Percentiles rank a stretch among this genome's conserved stretches.
Evolutionary conservation across 2,113 vertebrate species (phyloP).

Genomic region (Siniperca knerii): DNA sequence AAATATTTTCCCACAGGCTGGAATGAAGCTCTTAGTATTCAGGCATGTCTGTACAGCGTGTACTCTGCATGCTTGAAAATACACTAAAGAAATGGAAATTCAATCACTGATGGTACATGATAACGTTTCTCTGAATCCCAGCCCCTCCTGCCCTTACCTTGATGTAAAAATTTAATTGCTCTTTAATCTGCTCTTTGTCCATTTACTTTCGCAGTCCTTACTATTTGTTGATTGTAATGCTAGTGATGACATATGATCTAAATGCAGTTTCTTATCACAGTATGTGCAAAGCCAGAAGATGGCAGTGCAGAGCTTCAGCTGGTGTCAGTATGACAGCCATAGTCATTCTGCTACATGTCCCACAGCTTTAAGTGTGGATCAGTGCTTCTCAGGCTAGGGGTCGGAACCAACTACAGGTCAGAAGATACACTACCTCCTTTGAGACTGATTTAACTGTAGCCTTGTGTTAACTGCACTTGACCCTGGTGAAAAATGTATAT

Average conservation of each 20-base stretch:
- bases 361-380: neutral
- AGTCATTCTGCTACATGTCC: neutral
- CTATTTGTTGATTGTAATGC: neutral
- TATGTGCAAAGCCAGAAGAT: constrained; percentile 72
- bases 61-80: neutral
- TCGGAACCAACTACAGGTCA: neutral
- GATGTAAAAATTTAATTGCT: neutral
- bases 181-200: neutral
- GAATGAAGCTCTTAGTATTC: neutral
- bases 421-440: neutral
- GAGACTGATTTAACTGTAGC: neutral
- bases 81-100: neutral
- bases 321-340: neutral
- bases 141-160: neutral
- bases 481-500: neutral
- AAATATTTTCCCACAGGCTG: neutral
- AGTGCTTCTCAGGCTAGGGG: neutral
- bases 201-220: neutral
- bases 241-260: neutral
- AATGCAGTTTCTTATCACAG: neutral
- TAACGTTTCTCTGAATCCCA: neutral
- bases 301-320: constrained; percentile 77
- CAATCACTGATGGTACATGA: neutral
- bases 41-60: neutral
- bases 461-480: neutral